Evolutionary conservation across 2,113 vertebrate species (phyloP).

Genomic region (Ceyx melanurus): DNA sequence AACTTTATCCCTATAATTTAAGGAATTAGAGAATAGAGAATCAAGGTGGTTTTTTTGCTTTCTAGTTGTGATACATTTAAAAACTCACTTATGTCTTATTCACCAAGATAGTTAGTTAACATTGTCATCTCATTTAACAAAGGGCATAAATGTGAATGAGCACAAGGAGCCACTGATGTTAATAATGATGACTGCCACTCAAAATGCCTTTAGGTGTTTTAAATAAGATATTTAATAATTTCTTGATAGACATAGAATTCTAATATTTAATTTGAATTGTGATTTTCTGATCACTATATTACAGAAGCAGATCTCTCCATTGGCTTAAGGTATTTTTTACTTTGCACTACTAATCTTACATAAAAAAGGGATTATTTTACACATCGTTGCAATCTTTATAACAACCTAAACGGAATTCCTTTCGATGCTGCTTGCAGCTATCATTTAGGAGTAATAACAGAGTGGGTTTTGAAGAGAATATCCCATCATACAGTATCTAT

Average conservation of each 20-base stretch:
- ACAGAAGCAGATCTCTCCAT: neutral
- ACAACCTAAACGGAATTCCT: neutral
- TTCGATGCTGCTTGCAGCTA: slow-evolving; percentile 37
- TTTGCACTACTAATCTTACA: slow-evolving; percentile 14
- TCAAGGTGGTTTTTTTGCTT: neutral
- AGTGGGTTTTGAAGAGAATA: slow-evolving; percentile 44
- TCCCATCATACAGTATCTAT: slow-evolving; percentile 42
- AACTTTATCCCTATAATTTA: neutral
- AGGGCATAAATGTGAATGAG: neutral
- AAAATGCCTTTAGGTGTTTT: neutral
- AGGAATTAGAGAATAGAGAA: neutral
- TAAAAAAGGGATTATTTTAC: slow-evolving; percentile 49
- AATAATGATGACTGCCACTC: neutral
- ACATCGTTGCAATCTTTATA: slow-evolving; percentile 48
- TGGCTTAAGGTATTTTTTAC: slow-evolving; percentile 33
- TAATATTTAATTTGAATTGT: slow-evolving; percentile 8
- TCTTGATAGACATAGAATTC: neutral
- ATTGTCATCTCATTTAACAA: neutral
- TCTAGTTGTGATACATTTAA: neutral
- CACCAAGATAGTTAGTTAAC: neutral
- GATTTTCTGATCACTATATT: neutral
- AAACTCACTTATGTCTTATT: neutral
- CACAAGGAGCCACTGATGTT: neutral
- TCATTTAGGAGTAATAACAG: slow-evolving; percentile 63
- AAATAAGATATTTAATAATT: neutral